Evolutionary conservation across 1,140 invertebrate species (phyloP).

Genomic region (Polypedilum pembai): DNA sequence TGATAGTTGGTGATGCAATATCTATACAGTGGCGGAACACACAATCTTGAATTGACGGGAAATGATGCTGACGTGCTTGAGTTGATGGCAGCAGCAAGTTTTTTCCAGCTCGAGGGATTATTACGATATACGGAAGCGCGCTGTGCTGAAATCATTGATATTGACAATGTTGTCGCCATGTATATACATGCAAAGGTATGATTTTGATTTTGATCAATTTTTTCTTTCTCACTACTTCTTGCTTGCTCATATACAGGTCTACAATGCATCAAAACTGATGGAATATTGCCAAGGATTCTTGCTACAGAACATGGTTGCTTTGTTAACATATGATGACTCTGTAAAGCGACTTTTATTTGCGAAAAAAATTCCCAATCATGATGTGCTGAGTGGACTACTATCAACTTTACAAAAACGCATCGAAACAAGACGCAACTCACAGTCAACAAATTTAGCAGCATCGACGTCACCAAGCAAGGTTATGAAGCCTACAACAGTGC

Average conservation of each 20-base stretch:
- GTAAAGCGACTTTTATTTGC: slow-evolving; percentile 81
- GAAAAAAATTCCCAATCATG: slow-evolving; percentile 82
- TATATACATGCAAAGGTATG: slow-evolving; percentile 86
- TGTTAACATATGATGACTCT: slow-evolving; percentile 83
- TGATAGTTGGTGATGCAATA: slow-evolving; percentile 84
- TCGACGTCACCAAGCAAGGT: neutral
- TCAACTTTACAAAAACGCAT: slow-evolving; percentile 72
- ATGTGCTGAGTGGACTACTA: slow-evolving; percentile 73
- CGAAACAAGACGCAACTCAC: slow-evolving; percentile 47
- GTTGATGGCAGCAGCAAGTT: slow-evolving; percentile 84
- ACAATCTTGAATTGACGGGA: slow-evolving; percentile 64
- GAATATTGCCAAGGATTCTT: slow-evolving; percentile 88
- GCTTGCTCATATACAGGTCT: slow-evolving; percentile 53
- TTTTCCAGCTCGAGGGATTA: slow-evolving; percentile 81
- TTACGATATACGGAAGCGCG: slow-evolving; percentile 76
- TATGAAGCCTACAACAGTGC: neutral
- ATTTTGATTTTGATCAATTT: slow-evolving; percentile 9
- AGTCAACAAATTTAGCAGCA: slow-evolving; percentile 32
- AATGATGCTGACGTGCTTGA: slow-evolving; percentile 65
- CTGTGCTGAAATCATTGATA: slow-evolving; percentile 72
- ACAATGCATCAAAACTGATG: slow-evolving; percentile 74
- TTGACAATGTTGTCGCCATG: slow-evolving; percentile 85
- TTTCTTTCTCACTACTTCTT: too few species aligned
- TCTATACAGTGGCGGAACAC: slow-evolving; percentile 80
- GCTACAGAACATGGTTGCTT: slow-evolving; percentile 87